Evolutionary conservation across 2,113 vertebrate genomes (phyloP), one percentile per base, ranked within the genome.

Genomic region (Lamprologus ornatipinnis): DNA sequence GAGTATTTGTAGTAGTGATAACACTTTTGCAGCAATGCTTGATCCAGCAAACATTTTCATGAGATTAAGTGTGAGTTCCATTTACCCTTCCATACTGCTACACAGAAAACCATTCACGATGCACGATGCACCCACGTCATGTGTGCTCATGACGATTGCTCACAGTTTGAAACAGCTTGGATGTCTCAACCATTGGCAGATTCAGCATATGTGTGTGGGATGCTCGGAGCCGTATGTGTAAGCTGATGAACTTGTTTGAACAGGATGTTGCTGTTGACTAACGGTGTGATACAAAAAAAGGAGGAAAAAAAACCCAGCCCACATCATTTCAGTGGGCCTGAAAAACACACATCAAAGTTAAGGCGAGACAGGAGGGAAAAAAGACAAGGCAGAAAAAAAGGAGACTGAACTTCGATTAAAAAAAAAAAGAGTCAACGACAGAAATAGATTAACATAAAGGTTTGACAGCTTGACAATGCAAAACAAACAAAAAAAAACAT

Each of bases 251-350:
- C 86, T 51, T 88, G 91, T 89, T 88, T 88, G 87, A 93, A 91
- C 93, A 93, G 82, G 90, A 90, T 60, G 86, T 57, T 54, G 82
- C 55, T 88, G 92, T 91, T 94, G 93, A 92, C 89, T 88, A 92
- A 90, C 12, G 2, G 86, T 85, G 82, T 75, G 73, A 91, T 19
- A 35, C 78, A 8, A 73, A 73, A 73, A 23, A 45, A 10, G 12
- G 37, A 45, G 13, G 40, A 82, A 82, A 47, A 31, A 15, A 15
- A 83, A 19, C 40, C 35, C 86, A 42, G 33, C 92, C 91, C 87
- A 93, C 92, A 85, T 79, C 21, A 57, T 87, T 88, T 88, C 55
- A 81, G 84, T 83, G 70, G 84, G 85, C 31, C 75, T 83, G 60
- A 89, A 84, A 70, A 85, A 60, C 65, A 84, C 42, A 82, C 55